Percentiles rank a stretch among this genome's conserved stretches.
These are phyloP conservation scores for Hanleya hanleyi DNA, from an alignment of 2,888 invertebrate species.

Conservation along the genomic window DNA sequence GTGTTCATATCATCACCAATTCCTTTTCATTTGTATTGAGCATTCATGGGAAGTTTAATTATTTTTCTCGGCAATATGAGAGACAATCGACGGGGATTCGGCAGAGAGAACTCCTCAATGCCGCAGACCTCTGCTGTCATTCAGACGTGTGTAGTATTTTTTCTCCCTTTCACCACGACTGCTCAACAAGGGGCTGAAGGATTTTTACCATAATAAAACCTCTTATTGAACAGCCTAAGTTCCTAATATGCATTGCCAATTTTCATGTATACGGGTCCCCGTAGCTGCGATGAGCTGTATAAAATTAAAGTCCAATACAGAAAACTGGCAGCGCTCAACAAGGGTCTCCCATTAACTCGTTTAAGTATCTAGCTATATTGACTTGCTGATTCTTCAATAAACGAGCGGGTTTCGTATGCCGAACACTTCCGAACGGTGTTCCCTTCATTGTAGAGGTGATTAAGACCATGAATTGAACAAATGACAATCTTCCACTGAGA, in stretches of 20 bases:
- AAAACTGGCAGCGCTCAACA: neutral
- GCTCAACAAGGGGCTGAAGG: too few relatives aligned
- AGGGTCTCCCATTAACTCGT: neutral
- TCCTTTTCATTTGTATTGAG: neutral
- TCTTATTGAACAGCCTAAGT: neutral
- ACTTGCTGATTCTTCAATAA: neutral
- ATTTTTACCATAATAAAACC: slow-evolving; percentile 3
- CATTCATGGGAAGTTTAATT: neutral
- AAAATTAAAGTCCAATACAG: neutral
- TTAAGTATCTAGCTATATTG: neutral
- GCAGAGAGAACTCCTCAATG: too few relatives aligned
- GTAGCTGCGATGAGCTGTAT: neutral
- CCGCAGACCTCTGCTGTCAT: too few relatives aligned
- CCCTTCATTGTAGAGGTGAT: neutral
- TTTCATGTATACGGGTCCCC: slow-evolving; percentile 5
- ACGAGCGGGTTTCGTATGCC: neutral
- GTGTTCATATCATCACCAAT: neutral
- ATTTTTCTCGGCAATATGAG: too few relatives aligned
- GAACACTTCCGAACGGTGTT: neutral
- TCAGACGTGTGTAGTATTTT: too few relatives aligned
- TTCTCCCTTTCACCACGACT: too few relatives aligned
- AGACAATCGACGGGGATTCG: too few relatives aligned
- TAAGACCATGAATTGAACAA: neutral
- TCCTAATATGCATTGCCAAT: neutral
- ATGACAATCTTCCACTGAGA: neutral